phyloP scores from a whole-genome alignment of 2,797 vertebrate genomes.

The Intellagama lesueurii region DNA sequence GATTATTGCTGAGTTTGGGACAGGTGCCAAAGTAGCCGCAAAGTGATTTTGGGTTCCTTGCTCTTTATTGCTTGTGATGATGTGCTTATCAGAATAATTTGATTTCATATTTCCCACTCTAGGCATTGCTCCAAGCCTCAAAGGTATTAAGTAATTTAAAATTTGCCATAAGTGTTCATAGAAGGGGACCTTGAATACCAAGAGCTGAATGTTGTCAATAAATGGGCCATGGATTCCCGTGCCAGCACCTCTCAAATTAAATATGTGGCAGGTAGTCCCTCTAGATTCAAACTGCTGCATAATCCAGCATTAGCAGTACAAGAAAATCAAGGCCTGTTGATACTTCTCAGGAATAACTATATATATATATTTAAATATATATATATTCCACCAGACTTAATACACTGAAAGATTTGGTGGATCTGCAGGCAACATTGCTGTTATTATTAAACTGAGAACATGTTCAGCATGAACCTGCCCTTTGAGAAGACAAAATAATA shows the following conservation, averaged over 20 bases:
- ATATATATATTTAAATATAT: too few species aligned
- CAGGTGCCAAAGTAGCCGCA: slow-evolving; percentile 18
- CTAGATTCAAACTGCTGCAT: slow-evolving; percentile 1
- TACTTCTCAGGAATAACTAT: not conserved
- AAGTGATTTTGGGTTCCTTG: slow-evolving; percentile 39
- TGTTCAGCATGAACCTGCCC: not conserved
- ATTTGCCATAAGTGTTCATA: slow-evolving; percentile 30
- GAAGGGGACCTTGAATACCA: slow-evolving; percentile 36
- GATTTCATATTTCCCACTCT: slow-evolving; percentile 37
- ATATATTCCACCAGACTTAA: too few species aligned
- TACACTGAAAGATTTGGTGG: not conserved
- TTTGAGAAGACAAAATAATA: too few species aligned
- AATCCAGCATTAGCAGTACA: not conserved
- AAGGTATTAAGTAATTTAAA: slow-evolving; percentile 50
- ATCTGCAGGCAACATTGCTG: not conserved
- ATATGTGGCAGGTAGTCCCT: not conserved
- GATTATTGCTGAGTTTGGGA: slow-evolving; percentile 12
- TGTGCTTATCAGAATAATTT: slow-evolving; percentile 44
- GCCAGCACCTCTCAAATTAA: not conserved
- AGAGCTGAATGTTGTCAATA: slow-evolving; percentile 33
- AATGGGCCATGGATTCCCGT: not conserved
- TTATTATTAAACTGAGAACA: slow-evolving; percentile 17
- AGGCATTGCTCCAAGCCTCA: slow-evolving; percentile 37
- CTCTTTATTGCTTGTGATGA: slow-evolving; percentile 38
- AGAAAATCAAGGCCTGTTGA: not conserved